These are phyloP conservation scores for Candoia aspera DNA, from an alignment of 2,113 vertebrate genomes.

Conservation along the genomic window DNA sequence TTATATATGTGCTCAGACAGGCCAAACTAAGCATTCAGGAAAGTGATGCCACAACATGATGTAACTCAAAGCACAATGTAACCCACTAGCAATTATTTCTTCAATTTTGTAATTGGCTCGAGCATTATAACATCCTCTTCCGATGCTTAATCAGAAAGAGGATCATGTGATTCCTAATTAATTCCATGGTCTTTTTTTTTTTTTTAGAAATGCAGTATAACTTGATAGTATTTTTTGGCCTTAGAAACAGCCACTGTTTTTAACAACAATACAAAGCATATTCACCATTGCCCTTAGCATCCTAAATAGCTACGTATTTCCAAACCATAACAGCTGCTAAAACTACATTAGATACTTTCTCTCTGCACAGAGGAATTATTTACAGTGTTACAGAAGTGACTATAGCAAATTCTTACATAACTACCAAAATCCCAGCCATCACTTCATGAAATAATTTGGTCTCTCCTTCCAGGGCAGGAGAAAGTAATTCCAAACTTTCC, in stretches of 20 bases:
- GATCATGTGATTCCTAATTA: background rate
- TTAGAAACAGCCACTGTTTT: background rate
- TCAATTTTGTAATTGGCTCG: background rate
- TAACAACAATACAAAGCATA: background rate
- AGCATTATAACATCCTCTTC: background rate
- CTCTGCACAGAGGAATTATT: background rate
- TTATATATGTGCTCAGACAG: background rate
- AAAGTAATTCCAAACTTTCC: slow-evolving; percentile 12
- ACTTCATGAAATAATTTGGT: background rate
- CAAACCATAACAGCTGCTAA: background rate
- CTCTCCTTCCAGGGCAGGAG: background rate
- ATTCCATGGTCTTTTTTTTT: background rate
- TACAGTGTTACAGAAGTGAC: background rate
- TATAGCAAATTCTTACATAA: background rate
- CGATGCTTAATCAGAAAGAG: background rate
- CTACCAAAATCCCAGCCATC: background rate
- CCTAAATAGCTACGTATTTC: background rate
- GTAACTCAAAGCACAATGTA: background rate
- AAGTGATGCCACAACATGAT: slow-evolving; percentile 1
- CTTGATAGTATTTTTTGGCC: background rate
- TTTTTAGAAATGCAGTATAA: background rate
- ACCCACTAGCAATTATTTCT: slow-evolving; percentile 2
- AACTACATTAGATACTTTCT: background rate
- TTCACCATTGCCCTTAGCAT: background rate
- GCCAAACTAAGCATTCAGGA: background rate